phyloP scores from a whole-genome alignment of 2,797 vertebrate genomes.

The Euthynnus affinis region DNA sequence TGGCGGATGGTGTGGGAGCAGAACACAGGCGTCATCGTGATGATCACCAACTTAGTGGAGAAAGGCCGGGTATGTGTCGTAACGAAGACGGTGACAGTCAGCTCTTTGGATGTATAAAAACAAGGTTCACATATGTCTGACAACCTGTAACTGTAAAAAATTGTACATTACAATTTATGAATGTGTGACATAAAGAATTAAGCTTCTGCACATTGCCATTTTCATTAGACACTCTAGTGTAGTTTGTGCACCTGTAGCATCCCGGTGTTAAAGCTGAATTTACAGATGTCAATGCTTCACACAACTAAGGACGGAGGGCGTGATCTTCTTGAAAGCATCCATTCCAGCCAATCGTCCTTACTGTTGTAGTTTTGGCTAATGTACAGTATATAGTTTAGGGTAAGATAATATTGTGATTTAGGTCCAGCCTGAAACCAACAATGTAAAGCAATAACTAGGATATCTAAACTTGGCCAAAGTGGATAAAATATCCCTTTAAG shows the following conservation, averaged over 20 bases:
- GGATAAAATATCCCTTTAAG: too few species aligned
- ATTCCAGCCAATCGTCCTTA: neutral
- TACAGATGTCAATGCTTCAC: too few species aligned
- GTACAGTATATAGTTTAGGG: too few species aligned
- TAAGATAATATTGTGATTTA: too few species aligned
- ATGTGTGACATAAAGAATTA: too few species aligned
- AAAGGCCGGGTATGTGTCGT: conserved; percentile 92
- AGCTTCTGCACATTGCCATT: too few species aligned
- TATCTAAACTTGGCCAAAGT: too few species aligned
- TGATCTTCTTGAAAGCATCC: neutral
- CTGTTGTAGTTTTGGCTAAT: too few species aligned
- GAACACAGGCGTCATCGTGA: conserved; percentile 94
- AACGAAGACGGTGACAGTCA: neutral
- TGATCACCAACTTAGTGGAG: conserved; percentile 98
- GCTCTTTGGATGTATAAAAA: neutral
- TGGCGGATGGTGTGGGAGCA: conserved; percentile 99
- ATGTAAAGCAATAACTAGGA: too few species aligned
- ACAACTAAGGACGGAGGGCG: too few species aligned
- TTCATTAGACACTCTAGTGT: neutral
- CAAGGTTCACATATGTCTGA: neutral
- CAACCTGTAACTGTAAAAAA: neutral
- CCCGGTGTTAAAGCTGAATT: neutral
- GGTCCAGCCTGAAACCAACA: too few species aligned
- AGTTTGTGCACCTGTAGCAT: neutral
- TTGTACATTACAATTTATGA: neutral